Evolutionary conservation across 2,888 invertebrate genomes (phyloP), one percentile per base, ranked within the genome.

Genomic region (Heliconius hortense): DNA sequence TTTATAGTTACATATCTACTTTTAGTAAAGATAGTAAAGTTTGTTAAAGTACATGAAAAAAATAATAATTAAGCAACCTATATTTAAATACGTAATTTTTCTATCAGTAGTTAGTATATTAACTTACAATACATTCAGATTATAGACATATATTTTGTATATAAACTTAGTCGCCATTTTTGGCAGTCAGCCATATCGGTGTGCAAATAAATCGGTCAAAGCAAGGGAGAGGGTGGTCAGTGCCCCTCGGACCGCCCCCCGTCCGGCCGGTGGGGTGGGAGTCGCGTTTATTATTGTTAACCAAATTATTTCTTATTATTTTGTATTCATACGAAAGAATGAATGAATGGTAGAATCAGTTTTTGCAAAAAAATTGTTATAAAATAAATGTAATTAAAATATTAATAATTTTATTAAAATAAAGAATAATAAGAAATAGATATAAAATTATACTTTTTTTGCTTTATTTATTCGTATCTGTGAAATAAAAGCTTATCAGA

Each of bases 141-240:
- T 48, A 31, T 72, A 28, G 63, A 56, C 48, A 77, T 67, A 35
- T 69, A 76, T 73, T 60, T 26, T 60, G 21, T 60, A 71, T 48
- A 68, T n/a, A 60, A 48, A 48, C 18, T 62, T 71, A 35, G 69
- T 63, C 70, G 70, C 69, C 66, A 60, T 72, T 71, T 66, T 73
- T 79, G 73, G 66, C 76, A 79, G 84, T 83, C 87, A 82, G 89
- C 89, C 87, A 89, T 89, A 84, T 85, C 88, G 79, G 85, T 85
- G 84, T 87, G 90, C 90, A 86, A 91, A 90, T 89, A 89, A 88
- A 85, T 87, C 84, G 82, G 87, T 86, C 85, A 89, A 90, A 90
- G 89, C 91, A 90, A 89, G 86, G 84, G 80, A 76, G 79, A 84
- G 89, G 89, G 89, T 86, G 93, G 94, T 93, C 94, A 93, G 90